Evolutionary conservation across 2,113 vertebrate species (phyloP).

Genomic region (Crotophaga sulcirostris): DNA sequence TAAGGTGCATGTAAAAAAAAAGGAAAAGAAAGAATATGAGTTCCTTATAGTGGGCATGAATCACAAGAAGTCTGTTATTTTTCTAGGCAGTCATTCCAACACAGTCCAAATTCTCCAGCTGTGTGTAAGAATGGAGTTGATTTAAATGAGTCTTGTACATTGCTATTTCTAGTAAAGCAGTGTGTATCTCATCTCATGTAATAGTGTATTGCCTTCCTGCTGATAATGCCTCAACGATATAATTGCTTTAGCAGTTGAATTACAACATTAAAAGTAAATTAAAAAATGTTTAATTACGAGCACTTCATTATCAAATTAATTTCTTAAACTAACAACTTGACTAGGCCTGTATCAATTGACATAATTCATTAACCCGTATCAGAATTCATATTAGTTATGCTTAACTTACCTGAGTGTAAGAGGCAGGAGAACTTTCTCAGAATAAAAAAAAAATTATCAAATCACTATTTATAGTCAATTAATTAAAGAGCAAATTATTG

Average conservation of each 20-base stretch:
- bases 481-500: conserved; percentile 41
- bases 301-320: conserved; percentile 3
- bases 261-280: conserved; percentile 15
- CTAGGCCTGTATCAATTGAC: conserved; percentile 13
- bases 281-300: conserved; percentile 40
- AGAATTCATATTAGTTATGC: conserved; percentile 39
- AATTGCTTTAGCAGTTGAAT: conserved; percentile 29
- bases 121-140: neutral
- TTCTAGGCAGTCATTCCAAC: neutral
- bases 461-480: conserved; percentile 24
- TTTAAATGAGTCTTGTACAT: neutral
- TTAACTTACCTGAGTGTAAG: conserved; percentile 3
- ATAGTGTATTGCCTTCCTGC: neutral
- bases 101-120: neutral
- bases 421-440: neutral
- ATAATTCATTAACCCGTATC: conserved; percentile 13
- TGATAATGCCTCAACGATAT: neutral
- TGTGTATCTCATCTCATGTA: neutral
- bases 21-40: neutral
- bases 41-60: neutral
- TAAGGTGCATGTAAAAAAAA: neutral
- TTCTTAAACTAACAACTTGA: conserved; percentile 35
- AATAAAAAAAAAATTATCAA: conserved; percentile 53
- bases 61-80: neutral
- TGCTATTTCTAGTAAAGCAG: neutral